A percentile compares a stretch with the other conserved stretches of the same genome.
phyloP scores from a whole-genome alignment of 2,113 vertebrate genomes.

The Carettochelys insculpta region DNA sequence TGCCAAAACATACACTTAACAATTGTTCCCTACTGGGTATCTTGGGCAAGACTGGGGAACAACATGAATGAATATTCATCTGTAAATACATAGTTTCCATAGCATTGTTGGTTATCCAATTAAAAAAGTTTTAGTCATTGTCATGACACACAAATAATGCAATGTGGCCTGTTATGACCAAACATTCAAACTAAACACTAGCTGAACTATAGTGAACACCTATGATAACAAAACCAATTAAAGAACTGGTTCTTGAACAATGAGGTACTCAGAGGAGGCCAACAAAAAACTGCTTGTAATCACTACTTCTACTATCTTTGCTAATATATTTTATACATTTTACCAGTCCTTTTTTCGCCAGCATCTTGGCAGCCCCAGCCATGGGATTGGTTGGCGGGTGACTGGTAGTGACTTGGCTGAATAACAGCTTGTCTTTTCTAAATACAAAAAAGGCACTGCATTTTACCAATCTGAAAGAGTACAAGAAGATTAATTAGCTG shows the following conservation, averaged over 20 bases:
- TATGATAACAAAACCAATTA: background rate
- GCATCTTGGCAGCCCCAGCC: too few relatives aligned
- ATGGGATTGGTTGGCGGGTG: too few relatives aligned
- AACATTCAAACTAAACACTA: background rate
- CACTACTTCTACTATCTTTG: background rate
- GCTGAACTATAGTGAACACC: background rate
- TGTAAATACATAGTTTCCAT: background rate
- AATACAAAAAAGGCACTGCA: too few relatives aligned
- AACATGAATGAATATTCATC: background rate
- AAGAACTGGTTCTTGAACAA: background rate
- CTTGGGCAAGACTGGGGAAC: background rate
- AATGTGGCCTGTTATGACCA: background rate
- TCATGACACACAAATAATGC: background rate
- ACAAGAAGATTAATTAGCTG: background rate
- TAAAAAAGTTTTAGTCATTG: background rate
- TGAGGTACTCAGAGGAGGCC: background rate
- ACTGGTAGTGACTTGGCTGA: too few relatives aligned
- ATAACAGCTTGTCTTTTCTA: too few relatives aligned
- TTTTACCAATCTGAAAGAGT: fast-evolving
- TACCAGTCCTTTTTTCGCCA: too few relatives aligned
- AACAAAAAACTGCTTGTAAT: background rate
- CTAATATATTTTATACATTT: too few relatives aligned
- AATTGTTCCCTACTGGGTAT: background rate
- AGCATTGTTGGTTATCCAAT: background rate
- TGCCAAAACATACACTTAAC: background rate